phyloP scores from a whole-genome alignment of 2,888 invertebrate genomes.

The Watsonalla binaria region DNA sequence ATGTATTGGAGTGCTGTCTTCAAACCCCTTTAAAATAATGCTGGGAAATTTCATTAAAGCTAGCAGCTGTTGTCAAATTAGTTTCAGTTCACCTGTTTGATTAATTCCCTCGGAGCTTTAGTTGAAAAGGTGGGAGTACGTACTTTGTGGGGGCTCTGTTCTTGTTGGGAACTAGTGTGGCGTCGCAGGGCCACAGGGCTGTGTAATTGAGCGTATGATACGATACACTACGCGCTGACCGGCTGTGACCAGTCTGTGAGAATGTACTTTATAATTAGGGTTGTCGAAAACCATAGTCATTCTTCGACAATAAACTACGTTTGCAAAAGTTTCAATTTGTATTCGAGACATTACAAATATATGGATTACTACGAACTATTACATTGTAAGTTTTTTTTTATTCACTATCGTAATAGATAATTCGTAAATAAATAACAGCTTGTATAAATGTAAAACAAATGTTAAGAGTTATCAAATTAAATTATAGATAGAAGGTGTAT shows the following conservation, averaged over 20 bases:
- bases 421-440: not conserved
- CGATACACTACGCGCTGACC: slow-evolving; percentile 47
- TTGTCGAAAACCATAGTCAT: slow-evolving; percentile 16
- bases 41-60: slow-evolving; percentile 5
- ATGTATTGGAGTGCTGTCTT: slow-evolving; percentile 6
- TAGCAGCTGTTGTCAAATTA: slow-evolving; percentile 17
- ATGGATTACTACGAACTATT: too few relatives aligned
- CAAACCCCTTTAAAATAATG: not conserved
- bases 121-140: slow-evolving; percentile 21
- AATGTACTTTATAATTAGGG: slow-evolving; percentile 49
- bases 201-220: slow-evolving; percentile 71
- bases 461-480: slow-evolving; percentile 21
- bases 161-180: slow-evolving; percentile 18
- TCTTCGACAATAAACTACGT: too few relatives aligned
- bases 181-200: slow-evolving; percentile 34
- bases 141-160: slow-evolving; percentile 20
- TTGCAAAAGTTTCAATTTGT: too few relatives aligned
- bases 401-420: too few relatives aligned
- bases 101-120: slow-evolving; percentile 18
- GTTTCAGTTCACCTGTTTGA: slow-evolving; percentile 23
- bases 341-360: too few relatives aligned
- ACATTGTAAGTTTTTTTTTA: too few relatives aligned
- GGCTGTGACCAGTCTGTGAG: slow-evolving; percentile 53
- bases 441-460: not conserved
- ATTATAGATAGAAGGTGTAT: slow-evolving; percentile 18